These are phyloP conservation scores for Atractosteus spatula DNA, from an alignment of 2,113 vertebrate species.

Conservation along the genomic window DNA sequence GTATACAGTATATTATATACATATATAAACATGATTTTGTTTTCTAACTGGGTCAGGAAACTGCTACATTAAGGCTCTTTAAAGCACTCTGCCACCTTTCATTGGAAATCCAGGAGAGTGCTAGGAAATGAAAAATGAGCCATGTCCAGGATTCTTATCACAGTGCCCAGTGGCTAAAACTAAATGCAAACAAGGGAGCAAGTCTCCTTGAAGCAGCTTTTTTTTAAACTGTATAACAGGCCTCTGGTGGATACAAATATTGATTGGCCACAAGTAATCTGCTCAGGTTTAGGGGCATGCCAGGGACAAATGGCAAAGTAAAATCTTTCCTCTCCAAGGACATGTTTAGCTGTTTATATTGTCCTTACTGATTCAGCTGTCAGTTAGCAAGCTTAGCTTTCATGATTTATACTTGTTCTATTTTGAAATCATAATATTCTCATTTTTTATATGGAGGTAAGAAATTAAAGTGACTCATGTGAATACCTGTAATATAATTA, in stretches of 20 bases:
- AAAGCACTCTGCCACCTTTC: constrained; percentile 47
- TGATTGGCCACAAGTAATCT: constrained; percentile 87
- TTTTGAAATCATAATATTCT: background rate
- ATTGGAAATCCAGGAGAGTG: constrained; percentile 61
- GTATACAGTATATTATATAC: too few relatives aligned
- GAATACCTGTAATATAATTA: too few relatives aligned
- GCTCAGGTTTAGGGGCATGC: constrained; percentile 81
- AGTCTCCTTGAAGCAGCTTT: constrained; percentile 64
- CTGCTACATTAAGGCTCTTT: constrained; percentile 25
- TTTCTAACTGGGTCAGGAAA: constrained; percentile 17
- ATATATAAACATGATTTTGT: too few relatives aligned
- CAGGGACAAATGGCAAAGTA: constrained; percentile 67
- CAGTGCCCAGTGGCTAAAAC: constrained; percentile 74
- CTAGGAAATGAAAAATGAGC: constrained; percentile 76
- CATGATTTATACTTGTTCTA: constrained; percentile 19
- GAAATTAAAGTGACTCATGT: too few relatives aligned
- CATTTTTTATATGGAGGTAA: background rate
- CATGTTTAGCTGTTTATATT: constrained; percentile 60
- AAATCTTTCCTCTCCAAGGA: constrained; percentile 70
- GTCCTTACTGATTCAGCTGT: constrained; percentile 51
- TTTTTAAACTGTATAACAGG: constrained; percentile 62
- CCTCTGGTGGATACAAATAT: constrained; percentile 84
- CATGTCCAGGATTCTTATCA: constrained; percentile 70
- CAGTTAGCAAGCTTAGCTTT: constrained; percentile 48
- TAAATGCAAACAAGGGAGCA: constrained; percentile 66